phyloP scores from a whole-genome alignment of 2,797 vertebrate species.

The Malurus leucopterus region DNA sequence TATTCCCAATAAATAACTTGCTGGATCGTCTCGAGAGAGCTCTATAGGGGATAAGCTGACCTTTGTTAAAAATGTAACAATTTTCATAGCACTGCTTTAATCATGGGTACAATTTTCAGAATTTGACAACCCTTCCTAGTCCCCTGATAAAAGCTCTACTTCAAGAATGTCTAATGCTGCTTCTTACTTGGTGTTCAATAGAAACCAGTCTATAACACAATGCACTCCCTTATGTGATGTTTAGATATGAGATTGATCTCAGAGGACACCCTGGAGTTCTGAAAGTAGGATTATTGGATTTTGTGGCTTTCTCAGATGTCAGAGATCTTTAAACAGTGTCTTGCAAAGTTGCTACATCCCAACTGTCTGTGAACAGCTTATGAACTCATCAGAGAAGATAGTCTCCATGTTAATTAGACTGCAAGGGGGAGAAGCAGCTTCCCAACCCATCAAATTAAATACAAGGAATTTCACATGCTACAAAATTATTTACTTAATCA shows the following conservation, averaged over 20 bases:
- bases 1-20: conserved; percentile 23
- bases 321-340: conserved; percentile 97
- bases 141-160: conserved; percentile 83
- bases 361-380: conserved; percentile 89
- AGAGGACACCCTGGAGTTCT: conserved; percentile 91
- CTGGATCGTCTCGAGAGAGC: conserved; percentile 20
- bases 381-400: conserved; percentile 92
- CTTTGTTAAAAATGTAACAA: conserved; percentile 76
- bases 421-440: conserved; percentile 65
- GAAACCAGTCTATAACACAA: conserved; percentile 80
- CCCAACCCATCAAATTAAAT: conserved; percentile 79
- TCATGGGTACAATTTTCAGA: conserved; percentile 79
- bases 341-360: conserved; percentile 95
- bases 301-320: conserved; percentile 97
- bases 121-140: conserved; percentile 81
- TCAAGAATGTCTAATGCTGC: conserved; percentile 85
- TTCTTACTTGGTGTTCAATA: conserved; percentile 91
- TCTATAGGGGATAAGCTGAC: background rate
- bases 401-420: conserved; percentile 87
- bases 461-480: conserved; percentile 73
- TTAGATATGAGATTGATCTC: conserved; percentile 99
- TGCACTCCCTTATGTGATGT: conserved; percentile 92
- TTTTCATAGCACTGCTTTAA: conserved; percentile 76
- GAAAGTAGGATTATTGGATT: conserved; percentile 99
- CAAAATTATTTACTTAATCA: conserved; percentile 50